phyloP scores from a whole-genome alignment of 2,888 invertebrate genomes.

The Brachyptera risi region DNA sequence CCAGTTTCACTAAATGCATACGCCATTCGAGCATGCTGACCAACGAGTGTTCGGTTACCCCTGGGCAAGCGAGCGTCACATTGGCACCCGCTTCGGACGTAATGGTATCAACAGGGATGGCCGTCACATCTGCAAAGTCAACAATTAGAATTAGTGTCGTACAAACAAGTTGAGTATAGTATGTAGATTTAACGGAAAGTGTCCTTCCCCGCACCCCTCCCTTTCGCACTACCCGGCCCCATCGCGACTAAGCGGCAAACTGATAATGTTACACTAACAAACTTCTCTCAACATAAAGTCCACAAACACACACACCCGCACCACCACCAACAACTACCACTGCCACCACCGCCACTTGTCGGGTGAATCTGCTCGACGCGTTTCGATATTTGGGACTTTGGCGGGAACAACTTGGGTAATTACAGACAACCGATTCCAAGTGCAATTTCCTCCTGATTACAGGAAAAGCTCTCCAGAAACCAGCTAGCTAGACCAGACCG shows the following conservation, averaged over 20 bases:
- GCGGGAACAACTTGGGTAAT: background rate
- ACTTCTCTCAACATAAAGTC: constrained; percentile 1
- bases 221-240: too few relatives aligned
- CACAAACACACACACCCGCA: background rate
- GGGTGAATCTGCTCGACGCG: background rate
- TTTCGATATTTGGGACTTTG: background rate
- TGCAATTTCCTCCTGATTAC: background rate
- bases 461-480: too few relatives aligned
- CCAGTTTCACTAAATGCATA: constrained; percentile 47
- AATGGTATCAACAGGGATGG: constrained; percentile 54
- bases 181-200: too few relatives aligned
- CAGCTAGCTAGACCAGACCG: too few relatives aligned
- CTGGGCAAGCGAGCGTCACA: constrained; percentile 62
- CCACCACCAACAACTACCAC: too few relatives aligned
- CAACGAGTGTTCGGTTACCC: constrained; percentile 62
- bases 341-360: too few relatives aligned
- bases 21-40: constrained; percentile 62
- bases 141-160: background rate
- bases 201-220: too few relatives aligned
- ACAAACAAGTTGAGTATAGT: background rate
- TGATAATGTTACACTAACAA: background rate
- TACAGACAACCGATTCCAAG: background rate
- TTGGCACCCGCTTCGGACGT: constrained; percentile 61
- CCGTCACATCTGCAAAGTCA: constrained; percentile 55
- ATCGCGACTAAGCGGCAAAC: too few relatives aligned